Base-by-base conservation (phyloP, 2,888 invertebrate genomes). In the Platycheirus rosarum region DNA sequence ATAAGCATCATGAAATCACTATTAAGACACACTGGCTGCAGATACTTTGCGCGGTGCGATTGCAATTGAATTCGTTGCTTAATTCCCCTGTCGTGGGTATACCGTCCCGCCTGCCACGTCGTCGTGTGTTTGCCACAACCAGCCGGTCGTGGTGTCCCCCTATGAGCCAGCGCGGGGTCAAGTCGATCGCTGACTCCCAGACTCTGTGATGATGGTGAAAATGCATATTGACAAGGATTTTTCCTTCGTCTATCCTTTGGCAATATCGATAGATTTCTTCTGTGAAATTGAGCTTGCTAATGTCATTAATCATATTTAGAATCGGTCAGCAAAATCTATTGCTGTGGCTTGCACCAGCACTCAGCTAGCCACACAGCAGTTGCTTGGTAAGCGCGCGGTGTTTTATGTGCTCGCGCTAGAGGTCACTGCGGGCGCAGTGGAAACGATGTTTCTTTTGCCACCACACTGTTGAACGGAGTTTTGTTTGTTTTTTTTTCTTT, bases 251-350 rank as follows among this genome's bases (percentile, higher is more conserved):
- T 48, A 42, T 69, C 37, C 55, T 55, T 13, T 4, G 40, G 9
- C 7, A 44, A 42, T 7, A 16, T 14, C 20, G 57, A 57, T 57
- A 57, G 57, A 40, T 57, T 57, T 57, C 66, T 60, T 13, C 18
- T 77, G 82, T 77, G 77, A 82, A 82, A 66, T 71, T 82, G 80
- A 66, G 62, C 68, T 63, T 40, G 55, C 49, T 66, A 49, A 49
- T 77, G 82, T 82, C 82, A 82, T 82, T 82, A 82, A 82, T 82
- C 82, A 82, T 82, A 77, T 82, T 82, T 49, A 77, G 82, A 82
- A 82, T 82, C 82, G 82, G 76, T 82, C 82, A 82, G 76, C 68
- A 53, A 63, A 82, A 82, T 82, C 82, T 82, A 82, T 79, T 6
- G 11, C 20, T 40, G 11, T 23, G 13, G 23, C 37, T 37, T 37